A percentile compares a stretch with the other conserved stretches of the same genome.
These are phyloP conservation scores for Gavia stellata DNA, from an alignment of 2,113 vertebrate species.

Conservation along the genomic window DNA sequence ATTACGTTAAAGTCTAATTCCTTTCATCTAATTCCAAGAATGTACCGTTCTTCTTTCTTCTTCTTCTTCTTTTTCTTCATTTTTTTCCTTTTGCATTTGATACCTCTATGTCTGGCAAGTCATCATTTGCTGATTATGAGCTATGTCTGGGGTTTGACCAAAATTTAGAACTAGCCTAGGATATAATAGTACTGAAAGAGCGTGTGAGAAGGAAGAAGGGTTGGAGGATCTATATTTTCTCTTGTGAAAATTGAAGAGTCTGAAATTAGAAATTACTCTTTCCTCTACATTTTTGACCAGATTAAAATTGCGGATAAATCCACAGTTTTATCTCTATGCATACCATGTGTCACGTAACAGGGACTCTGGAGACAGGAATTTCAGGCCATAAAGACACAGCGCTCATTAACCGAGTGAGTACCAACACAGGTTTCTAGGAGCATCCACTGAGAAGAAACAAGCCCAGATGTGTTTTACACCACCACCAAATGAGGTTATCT, in stretches of 20 bases:
- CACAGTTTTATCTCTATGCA: background rate
- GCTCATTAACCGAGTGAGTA: background rate
- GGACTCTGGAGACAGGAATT: background rate
- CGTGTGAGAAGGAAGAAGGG: background rate
- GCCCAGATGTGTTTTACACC: background rate
- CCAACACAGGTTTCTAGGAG: background rate
- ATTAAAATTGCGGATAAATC: background rate
- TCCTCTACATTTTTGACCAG: background rate
- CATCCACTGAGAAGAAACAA: background rate
- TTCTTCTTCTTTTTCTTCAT: background rate
- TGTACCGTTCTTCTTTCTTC: background rate
- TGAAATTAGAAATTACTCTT: background rate
- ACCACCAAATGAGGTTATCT: background rate
- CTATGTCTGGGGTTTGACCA: background rate
- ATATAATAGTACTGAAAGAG: background rate
- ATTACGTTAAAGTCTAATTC: background rate
- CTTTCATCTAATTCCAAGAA: background rate
- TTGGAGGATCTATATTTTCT: background rate
- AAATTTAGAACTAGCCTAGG: background rate
- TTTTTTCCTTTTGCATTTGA: background rate
- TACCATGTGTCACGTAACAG: background rate
- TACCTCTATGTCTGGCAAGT: background rate
- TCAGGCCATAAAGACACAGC: background rate
- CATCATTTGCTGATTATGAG: background rate
- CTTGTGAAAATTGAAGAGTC: background rate